Conservation (phyloP, 1,140 invertebrate species). For the Tribolium madens region DNA sequence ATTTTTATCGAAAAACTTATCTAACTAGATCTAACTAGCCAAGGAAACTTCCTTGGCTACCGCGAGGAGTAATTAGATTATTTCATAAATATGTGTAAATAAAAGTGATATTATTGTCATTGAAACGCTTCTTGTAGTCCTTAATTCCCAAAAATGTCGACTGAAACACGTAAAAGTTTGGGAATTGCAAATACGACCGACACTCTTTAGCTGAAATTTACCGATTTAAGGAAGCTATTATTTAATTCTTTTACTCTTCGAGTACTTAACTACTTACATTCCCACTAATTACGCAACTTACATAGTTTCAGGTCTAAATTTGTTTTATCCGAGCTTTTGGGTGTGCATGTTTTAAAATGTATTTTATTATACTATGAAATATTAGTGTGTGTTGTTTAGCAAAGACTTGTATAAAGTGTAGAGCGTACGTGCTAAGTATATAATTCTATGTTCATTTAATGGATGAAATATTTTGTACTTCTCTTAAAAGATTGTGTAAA, state of each 20-base stretch:
- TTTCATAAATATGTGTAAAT: conserved; percentile 26
- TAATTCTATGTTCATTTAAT: conserved; percentile 43
- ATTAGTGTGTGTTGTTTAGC: conserved; percentile 42
- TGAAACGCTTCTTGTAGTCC: conserved; percentile 39
- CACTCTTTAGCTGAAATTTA: background rate
- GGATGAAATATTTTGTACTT: conserved; percentile 43
- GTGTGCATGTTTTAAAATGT: conserved; percentile 35
- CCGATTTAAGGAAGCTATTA: conserved; percentile 26
- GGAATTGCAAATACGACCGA: conserved; percentile 27
- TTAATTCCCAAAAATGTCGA: conserved; percentile 41
- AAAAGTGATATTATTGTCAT: conserved; percentile 38
- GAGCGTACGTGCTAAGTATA: conserved; percentile 43
- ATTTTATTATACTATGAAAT: conserved; percentile 40
- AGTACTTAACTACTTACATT: conserved; percentile 42
- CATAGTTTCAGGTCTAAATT: conserved; percentile 12
- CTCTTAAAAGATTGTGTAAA: conserved; percentile 42
- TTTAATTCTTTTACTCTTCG: conserved; percentile 19
- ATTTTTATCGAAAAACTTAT: conserved; percentile 8
- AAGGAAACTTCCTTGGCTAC: background rate
- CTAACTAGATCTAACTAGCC: too few relatives aligned
- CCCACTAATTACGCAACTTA: conserved; percentile 31
- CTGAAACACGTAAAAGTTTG: conserved; percentile 46
- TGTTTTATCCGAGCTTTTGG: conserved; percentile 40
- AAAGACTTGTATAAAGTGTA: conserved; percentile 44
- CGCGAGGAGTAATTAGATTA: conserved; percentile 24